These are phyloP conservation scores for Triplophysa bombifrons DNA, from an alignment of 2,797 vertebrate species.

Conservation along the genomic window DNA sequence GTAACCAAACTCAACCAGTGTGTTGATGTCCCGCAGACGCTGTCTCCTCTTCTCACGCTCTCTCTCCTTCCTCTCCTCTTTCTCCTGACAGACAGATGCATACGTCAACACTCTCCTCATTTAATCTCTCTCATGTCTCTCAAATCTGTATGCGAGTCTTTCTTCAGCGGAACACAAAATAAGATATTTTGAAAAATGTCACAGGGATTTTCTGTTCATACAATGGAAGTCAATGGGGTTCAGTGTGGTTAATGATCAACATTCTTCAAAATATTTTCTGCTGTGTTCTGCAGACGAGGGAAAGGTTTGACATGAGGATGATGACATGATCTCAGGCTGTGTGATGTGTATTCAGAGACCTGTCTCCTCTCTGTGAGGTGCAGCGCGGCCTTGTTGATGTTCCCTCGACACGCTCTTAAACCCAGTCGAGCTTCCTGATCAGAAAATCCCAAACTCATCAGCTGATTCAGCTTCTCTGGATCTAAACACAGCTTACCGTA, in stretches of 20 bases:
- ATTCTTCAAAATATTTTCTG: no score
- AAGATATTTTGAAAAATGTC: no score
- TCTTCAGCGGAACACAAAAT: no score
- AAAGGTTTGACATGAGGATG: no score
- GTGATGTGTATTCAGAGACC: constrained; percentile 75
- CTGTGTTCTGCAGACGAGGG: no score
- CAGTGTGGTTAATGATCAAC: no score
- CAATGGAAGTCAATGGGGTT: no score
- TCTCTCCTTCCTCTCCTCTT: constrained; percentile 78
- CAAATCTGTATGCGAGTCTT: no score
- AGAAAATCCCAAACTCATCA: constrained; percentile 84
- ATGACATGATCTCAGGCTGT: no score
- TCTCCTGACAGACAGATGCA: constrained; percentile 75
- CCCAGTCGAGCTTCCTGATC: constrained; percentile 91
- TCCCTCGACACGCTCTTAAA: constrained; percentile 86
- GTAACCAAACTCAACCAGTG: constrained; percentile 83
- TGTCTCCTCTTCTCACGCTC: constrained; percentile 81
- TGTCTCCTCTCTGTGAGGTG: constrained; percentile 85
- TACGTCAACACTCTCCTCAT: constrained; percentile 27
- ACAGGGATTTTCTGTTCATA: no score
- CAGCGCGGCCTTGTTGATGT: constrained; percentile 80
- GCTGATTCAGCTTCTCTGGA: constrained; percentile 79
- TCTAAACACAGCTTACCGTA: constrained; percentile 82
- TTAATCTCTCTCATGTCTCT: no score
- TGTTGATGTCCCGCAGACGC: constrained; percentile 75